Evolutionary conservation across 2,797 vertebrate species (phyloP).

Genomic region (Crax fasciolata): DNA sequence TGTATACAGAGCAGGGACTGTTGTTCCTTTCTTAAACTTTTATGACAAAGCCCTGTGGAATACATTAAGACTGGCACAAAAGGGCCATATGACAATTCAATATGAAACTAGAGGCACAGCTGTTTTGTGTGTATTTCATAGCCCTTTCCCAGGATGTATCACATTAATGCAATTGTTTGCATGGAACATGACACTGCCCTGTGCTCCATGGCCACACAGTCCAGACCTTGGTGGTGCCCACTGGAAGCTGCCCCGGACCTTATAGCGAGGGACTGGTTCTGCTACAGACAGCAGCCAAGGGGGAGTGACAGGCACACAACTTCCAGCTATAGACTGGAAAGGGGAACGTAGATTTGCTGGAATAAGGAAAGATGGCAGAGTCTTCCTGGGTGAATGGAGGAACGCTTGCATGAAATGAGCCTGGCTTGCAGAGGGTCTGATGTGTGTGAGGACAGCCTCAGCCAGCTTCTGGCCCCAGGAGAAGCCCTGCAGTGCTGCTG

Average conservation of each 20-base stretch:
- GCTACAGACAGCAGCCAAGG: neutral
- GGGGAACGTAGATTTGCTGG: neutral
- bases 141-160: neutral
- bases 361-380: neutral
- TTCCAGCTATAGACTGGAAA: neutral
- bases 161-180: neutral
- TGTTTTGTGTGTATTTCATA: neutral
- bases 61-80: neutral
- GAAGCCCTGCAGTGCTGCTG: neutral
- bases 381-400: neutral
- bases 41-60: neutral
- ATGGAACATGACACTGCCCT: neutral
- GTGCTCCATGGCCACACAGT: neutral
- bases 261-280: rapidly evolving
- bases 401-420: neutral
- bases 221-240: neutral
- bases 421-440: neutral
- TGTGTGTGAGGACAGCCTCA: neutral
- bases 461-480: neutral
- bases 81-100: neutral
- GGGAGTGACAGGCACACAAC: neutral
- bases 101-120: neutral
- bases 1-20: neutral
- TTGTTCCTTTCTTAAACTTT: neutral
- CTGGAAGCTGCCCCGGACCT: neutral